phyloP scores from a whole-genome alignment of 2,888 invertebrate genomes.

The Tipula lateralis region DNA sequence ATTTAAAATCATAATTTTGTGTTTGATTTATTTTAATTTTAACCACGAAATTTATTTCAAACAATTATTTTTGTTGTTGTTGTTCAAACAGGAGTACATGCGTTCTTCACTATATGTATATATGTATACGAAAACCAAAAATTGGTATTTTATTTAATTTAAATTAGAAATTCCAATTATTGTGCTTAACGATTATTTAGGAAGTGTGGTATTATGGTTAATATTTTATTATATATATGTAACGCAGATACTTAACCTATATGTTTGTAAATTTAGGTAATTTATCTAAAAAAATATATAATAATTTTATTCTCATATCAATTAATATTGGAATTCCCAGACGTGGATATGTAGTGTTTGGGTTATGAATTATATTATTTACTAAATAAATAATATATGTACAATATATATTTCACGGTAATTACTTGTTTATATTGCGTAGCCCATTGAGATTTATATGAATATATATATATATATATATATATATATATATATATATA shows the following conservation, averaged over 20 bases:
- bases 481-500: too few relatives aligned
- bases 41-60: not conserved
- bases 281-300: not conserved
- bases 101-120: not conserved
- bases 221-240: too few relatives aligned
- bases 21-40: not conserved
- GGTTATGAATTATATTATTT: not conserved
- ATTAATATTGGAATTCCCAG: not conserved
- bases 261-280: not conserved
- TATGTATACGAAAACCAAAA: not conserved
- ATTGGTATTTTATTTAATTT: not conserved
- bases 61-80: not conserved
- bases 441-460: not conserved
- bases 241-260: not conserved
- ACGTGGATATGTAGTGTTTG: not conserved
- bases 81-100: too few relatives aligned
- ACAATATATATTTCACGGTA: not conserved
- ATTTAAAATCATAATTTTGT: not conserved
- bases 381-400: not conserved
- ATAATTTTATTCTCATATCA: not conserved
- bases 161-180: not conserved
- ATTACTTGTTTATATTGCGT: not conserved
- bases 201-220: not conserved
- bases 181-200: not conserved
- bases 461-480: too few relatives aligned